These are phyloP conservation scores for Poecilus cupreus DNA, from an alignment of 2,888 invertebrate genomes.

Conservation along the genomic window DNA sequence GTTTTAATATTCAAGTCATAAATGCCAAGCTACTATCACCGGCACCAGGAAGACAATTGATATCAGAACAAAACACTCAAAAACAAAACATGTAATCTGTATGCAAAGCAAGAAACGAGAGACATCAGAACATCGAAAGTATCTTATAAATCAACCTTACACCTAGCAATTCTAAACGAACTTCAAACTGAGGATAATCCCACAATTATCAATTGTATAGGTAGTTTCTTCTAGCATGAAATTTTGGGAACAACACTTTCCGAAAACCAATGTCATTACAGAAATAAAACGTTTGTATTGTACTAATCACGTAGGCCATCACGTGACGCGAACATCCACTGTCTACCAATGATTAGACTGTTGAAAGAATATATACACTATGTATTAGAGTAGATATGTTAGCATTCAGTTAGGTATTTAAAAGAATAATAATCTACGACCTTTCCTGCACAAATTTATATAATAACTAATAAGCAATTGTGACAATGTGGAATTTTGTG, in stretches of 20 bases:
- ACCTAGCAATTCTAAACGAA: constrained; percentile 7
- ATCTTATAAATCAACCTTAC: constrained; percentile 4
- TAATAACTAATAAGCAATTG: too few species aligned
- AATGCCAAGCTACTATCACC: background rate
- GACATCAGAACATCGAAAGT: background rate
- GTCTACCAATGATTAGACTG: background rate
- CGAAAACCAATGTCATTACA: background rate
- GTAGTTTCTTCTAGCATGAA: background rate
- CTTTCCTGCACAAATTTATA: too few species aligned
- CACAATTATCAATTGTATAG: background rate
- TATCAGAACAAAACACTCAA: background rate
- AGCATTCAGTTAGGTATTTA: too few species aligned
- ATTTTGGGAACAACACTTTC: background rate
- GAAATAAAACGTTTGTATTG: constrained; percentile 6
- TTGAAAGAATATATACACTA: too few species aligned
- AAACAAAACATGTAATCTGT: background rate
- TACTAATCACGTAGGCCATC: constrained; percentile 1
- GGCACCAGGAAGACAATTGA: background rate
- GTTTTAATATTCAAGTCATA: constrained; percentile 6
- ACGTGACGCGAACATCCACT: constrained; percentile 22
- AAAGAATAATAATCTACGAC: too few species aligned
- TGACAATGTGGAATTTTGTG: too few species aligned
- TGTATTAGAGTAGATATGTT: too few species aligned
- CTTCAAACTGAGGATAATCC: background rate
- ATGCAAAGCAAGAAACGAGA: constrained; percentile 2